Conservation (phyloP, 2,113 vertebrate genomes). For the Marmota monax region DNA sequence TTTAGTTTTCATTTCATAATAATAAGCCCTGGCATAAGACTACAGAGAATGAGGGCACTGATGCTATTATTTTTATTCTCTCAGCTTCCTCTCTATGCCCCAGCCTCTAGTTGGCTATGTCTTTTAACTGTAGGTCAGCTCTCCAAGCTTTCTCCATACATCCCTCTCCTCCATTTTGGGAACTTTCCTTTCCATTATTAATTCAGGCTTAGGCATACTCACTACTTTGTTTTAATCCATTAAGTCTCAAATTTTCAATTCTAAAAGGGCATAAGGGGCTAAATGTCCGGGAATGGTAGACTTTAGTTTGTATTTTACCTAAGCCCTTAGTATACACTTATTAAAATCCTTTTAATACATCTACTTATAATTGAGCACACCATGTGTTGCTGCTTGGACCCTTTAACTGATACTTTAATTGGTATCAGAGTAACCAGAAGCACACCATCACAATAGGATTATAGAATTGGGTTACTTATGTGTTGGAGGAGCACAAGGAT, state of each 20-base stretch:
- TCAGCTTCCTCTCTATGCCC: neutral
- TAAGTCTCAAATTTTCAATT: no score
- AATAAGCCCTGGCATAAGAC: neutral
- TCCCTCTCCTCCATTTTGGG: neutral
- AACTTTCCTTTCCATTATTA: neutral
- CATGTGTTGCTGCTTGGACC: neutral
- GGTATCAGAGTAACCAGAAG: neutral
- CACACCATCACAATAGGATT: neutral
- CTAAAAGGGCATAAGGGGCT: no score
- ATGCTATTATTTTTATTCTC: neutral
- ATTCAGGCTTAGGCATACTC: neutral
- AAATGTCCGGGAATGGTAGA: neutral
- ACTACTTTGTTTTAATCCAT: neutral
- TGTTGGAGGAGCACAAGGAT: neutral
- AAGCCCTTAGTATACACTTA: neutral
- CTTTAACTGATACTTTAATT: neutral
- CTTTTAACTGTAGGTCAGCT: neutral
- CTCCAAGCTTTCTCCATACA: neutral
- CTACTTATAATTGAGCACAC: neutral
- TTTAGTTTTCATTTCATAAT: neutral
- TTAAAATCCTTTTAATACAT: neutral
- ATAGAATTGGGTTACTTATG: neutral
- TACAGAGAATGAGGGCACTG: neutral
- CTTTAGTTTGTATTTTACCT: neutral
- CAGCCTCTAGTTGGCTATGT: neutral